Percentiles rank a stretch among this genome's conserved stretches.
Evolutionary conservation across 2,113 vertebrate genomes (phyloP).

Genomic region (Pedetes capensis): DNA sequence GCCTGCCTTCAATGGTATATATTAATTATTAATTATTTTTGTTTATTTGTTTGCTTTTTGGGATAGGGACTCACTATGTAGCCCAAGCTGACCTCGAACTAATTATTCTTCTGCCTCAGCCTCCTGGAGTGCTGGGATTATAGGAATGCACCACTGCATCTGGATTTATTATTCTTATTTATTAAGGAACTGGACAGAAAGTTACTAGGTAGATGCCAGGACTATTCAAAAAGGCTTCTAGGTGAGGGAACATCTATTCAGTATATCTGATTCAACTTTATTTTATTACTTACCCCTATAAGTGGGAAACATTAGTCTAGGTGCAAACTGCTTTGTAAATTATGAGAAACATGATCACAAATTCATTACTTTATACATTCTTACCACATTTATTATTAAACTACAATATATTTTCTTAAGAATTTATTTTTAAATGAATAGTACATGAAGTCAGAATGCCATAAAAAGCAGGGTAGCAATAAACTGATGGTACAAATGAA

Average conservation of each 20-base stretch:
- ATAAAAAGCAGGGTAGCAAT: background rate
- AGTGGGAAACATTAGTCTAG: background rate
- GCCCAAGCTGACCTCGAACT: too few species aligned
- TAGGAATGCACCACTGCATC: too few species aligned
- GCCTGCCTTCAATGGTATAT: background rate
- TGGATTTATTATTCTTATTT: background rate
- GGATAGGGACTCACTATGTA: too few species aligned
- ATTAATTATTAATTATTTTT: too few species aligned
- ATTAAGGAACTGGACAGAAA: background rate
- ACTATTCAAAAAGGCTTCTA: slow-evolving; percentile 4
- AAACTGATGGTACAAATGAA: background rate
- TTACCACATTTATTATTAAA: background rate
- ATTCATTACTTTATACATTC: background rate
- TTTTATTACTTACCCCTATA: background rate
- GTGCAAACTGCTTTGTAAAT: background rate
- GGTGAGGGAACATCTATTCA: background rate
- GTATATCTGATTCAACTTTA: background rate
- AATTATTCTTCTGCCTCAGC: too few species aligned
- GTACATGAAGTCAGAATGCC: background rate
- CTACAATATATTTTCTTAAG: background rate
- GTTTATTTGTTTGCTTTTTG: too few species aligned
- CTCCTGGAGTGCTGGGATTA: too few species aligned
- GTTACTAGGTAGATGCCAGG: background rate
- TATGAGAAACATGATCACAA: background rate
- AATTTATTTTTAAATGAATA: background rate